Percentiles rank a stretch among this genome's conserved stretches.
These are phyloP conservation scores for Temnothorax longispinosus DNA, from an alignment of 1,140 invertebrate genomes.

Conservation along the genomic window DNA sequence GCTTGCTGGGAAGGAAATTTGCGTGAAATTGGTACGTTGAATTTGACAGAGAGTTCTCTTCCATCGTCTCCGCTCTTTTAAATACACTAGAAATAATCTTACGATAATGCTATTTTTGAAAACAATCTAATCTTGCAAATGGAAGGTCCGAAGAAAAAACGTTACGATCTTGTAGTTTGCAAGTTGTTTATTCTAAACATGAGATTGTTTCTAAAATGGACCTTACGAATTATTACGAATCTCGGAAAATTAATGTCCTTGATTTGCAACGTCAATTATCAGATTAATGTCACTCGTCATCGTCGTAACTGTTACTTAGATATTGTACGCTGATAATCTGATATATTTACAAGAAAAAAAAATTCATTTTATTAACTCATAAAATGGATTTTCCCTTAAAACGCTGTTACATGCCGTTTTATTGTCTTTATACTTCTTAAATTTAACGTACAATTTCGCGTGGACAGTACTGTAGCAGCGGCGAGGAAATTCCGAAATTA, in stretches of 20 bases:
- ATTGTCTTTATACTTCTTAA: background rate
- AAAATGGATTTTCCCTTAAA: background rate
- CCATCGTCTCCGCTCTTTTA: background rate
- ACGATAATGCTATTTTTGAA: background rate
- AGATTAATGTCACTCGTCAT: background rate
- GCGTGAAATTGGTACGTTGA: background rate
- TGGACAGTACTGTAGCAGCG: background rate
- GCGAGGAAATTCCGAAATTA: background rate
- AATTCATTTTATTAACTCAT: background rate
- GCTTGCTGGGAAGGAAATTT: background rate
- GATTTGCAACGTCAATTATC: background rate
- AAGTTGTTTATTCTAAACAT: background rate
- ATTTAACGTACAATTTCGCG: background rate
- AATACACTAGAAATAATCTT: background rate
- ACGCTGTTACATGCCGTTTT: background rate
- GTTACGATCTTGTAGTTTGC: background rate
- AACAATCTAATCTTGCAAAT: background rate
- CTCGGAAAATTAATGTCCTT: background rate
- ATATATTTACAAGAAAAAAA: background rate
- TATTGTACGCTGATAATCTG: background rate
- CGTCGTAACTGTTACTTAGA: background rate
- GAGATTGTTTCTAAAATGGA: background rate
- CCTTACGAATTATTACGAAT: background rate
- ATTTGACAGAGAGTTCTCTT: background rate
- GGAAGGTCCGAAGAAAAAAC: background rate